Evolutionary conservation across 2,888 invertebrate species (phyloP), one percentile per base, ranked within the genome.

Genomic region (Agrotis segetum): DNA sequence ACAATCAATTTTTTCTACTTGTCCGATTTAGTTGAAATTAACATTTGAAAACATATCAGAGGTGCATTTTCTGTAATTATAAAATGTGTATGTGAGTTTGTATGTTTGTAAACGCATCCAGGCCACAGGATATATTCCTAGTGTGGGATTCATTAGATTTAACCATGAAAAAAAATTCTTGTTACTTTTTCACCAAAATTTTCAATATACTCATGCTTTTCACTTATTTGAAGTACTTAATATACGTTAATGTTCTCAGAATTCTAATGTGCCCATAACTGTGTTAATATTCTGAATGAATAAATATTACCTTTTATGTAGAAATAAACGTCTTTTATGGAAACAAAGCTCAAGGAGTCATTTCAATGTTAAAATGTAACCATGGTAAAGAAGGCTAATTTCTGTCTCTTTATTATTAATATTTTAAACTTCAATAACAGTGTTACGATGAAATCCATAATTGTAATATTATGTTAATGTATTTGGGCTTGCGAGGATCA

Each of bases 211-310:
- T 34, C n/a, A 29, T 50, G 29, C n/a, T 62, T 3, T 44, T 63
- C 46, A 74, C 19, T 64, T 47, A 19, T 24, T 64, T 3, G 7
- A 47, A 49, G 75, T 55, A 49, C n/a, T 24, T 24, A 24, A 55
- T 49, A 75, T 67, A 47, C 47, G 19, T 24, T 24, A 6, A 49
- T 67, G 67, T 55, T n/a, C 16, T 4, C 44, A 49, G 71, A 71
- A 75, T 76, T 21, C 17, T 44, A 74, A 74, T 66, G 21, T 46
- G 4, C 52, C 74, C 75, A 47, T 64, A 71, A 55, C 49, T 7
- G 68, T 49, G 68, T 76, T 56, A 50, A 76, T 76, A 50, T 76
- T 55, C 17, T 46, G n/a, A 24, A 46, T 68, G 21, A 76, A 68
- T 56, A 72, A 76, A 68, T 68, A 76, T 47, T 29, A 29, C 67